Evolutionary conservation across 2,113 vertebrate genomes (phyloP).

Genomic region (Triplophysa dalaica): DNA sequence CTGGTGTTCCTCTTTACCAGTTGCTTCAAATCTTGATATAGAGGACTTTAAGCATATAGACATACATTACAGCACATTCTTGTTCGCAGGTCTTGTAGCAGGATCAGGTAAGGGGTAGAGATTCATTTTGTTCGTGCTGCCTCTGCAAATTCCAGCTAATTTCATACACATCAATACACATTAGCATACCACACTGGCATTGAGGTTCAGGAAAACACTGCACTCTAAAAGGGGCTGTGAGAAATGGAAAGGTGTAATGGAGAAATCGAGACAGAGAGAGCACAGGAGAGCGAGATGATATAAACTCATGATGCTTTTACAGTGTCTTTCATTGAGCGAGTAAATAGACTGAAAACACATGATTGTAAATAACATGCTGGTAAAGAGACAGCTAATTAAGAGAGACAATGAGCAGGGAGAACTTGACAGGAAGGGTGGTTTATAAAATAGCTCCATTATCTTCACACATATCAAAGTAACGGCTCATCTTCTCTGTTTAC

Average conservation of each 20-base stretch:
- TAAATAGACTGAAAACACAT: conserved; percentile 71
- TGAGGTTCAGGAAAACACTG: conserved; percentile 33
- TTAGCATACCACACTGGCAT: conserved; percentile 39
- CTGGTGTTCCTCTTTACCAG: not conserved
- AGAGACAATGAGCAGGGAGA: conserved; percentile 6
- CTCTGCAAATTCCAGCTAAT: conserved; percentile 47
- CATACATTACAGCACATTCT: not conserved
- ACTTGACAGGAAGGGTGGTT: not conserved
- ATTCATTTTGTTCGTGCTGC: conserved; percentile 49
- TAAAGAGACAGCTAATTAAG: conserved; percentile 62
- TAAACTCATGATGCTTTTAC: conserved; percentile 72
- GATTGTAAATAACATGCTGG: conserved; percentile 70
- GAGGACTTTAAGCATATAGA: not conserved
- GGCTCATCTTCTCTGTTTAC: conserved; percentile 14
- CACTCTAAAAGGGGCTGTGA: conserved; percentile 15
- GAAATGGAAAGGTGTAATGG: conserved; percentile 13
- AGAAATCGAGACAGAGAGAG: conserved; percentile 55
- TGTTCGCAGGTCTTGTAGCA: not conserved
- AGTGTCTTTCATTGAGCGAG: conserved; percentile 70
- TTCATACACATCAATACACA: conserved; percentile 51
- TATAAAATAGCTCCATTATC: conserved; percentile 14
- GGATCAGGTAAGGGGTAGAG: conserved; percentile 26
- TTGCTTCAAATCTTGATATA: not conserved
- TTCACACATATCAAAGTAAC: conserved; percentile 23
- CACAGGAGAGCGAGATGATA: conserved; percentile 57